Evolutionary conservation across 2,113 vertebrate species (phyloP).

Genomic region (Hylia prasina): DNA sequence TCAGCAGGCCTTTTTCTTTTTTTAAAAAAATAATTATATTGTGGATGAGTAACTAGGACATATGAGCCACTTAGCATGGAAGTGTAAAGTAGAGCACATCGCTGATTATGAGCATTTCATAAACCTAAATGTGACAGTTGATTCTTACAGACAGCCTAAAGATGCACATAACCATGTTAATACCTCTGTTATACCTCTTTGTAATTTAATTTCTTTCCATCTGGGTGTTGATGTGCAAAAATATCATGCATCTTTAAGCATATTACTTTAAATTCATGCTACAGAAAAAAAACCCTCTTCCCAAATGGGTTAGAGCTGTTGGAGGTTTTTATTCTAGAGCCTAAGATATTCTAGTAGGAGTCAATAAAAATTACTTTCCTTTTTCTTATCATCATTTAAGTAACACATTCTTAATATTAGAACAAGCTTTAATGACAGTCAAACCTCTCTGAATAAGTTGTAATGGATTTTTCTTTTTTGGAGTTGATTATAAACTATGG

Average conservation of each 20-base stretch:
- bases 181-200: not conserved
- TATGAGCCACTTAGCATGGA: not conserved
- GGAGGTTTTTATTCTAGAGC: not conserved
- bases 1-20: not conserved
- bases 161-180: slow-evolving; percentile 22
- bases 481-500: not conserved
- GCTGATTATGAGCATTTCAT: not conserved
- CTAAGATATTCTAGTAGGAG: not conserved
- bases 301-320: not conserved
- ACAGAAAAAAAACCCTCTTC: not conserved
- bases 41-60: not conserved
- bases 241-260: not conserved
- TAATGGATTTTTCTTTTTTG: not conserved
- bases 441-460: not conserved
- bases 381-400: not conserved
- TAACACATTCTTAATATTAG: not conserved
- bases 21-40: slow-evolving; percentile 7
- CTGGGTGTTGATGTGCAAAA: slow-evolving; percentile 7
- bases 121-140: slow-evolving; percentile 22
- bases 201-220: slow-evolving; percentile 34
- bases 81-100: not conserved
- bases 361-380: not conserved
- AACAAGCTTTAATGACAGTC: not conserved
- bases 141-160: not conserved
- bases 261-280: not conserved